A percentile compares a stretch with the other conserved stretches of the same genome.
These are phyloP conservation scores for Brachypodius melanocephalos DNA, from an alignment of 2,113 vertebrate genomes.

Conservation along the genomic window DNA sequence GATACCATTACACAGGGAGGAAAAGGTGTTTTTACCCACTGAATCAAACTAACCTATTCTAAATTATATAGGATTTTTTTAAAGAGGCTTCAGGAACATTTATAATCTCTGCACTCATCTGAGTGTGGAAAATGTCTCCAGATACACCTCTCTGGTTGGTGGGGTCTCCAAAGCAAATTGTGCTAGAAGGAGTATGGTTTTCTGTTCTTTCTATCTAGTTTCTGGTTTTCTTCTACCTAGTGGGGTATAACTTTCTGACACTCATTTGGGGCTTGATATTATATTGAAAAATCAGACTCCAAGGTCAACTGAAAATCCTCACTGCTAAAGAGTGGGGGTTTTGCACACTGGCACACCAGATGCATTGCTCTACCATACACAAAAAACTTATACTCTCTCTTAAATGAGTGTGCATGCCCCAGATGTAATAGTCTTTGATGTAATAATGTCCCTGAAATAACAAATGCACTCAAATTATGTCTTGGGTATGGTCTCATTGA, in stretches of 20 bases:
- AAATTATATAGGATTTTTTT: neutral
- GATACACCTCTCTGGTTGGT: neutral
- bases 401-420: neutral
- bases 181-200: neutral
- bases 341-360: neutral
- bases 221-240: neutral
- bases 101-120: neutral
- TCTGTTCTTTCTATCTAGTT: neutral
- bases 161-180: neutral
- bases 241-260: neutral
- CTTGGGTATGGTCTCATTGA: neutral
- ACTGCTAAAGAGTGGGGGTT: rapidly evolving
- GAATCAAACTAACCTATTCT: neutral
- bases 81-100: neutral
- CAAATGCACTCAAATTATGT: neutral
- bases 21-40: neutral
- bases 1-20: neutral
- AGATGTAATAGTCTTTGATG: neutral
- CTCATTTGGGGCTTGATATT: neutral
- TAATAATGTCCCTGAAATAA: neutral
- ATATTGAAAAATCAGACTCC: neutral
- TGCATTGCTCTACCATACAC: neutral
- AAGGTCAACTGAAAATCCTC: neutral
- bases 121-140: neutral
- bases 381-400: neutral